Base-by-base conservation (phyloP, 2,113 vertebrate species). In the Fukomys damarensis region DNA sequence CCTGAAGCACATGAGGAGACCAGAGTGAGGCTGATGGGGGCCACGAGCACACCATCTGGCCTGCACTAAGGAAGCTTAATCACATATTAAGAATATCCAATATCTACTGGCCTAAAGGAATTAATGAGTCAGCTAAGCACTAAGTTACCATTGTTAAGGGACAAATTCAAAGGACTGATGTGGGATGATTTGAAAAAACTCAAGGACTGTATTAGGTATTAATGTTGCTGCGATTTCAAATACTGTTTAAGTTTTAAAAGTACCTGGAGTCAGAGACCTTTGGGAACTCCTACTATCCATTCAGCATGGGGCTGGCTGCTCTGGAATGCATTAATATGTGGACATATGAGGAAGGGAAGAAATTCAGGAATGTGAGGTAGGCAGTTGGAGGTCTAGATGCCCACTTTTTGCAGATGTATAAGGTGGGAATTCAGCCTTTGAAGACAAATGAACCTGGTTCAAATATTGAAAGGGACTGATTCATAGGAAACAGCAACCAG, bases 241-340 rank as follows among this genome's bases (percentile, higher is more conserved):
- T 12, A 20, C 79, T 5, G 7, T 77, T 46, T 49, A 30, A 9
- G 11, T 41, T 17, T 54, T 30, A 4, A 8, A 35, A 19, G 14
- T 13, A 7, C 12, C 30, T 7, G 20, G 26, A 89, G 14, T 41
- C 7, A 2, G 32, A 49, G 61, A 4, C 56, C 74, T 72, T 43
- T 7, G 0, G 8, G 61, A 80, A 19, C 35, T 19, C 54, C 63
- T 43, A 0, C 52, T 12, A 0, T 61, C 6, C 7, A 2, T 0
- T 22, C 2, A 24, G 10, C 8, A 3, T 0, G 12, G 2, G 8
- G 7, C 35, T 20, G 56, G 3, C 2, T 12, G 59, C 38, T n/a
- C 28, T n/a, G 58, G 10, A 10, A 4, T 5, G 7, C 4, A 28
- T 1, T 7, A 13, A 12, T 17, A 0, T 2, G 24, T 16, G 56